Base-by-base conservation (phyloP, 2,113 vertebrate genomes). In the Cyprichromis sp. region DNA sequence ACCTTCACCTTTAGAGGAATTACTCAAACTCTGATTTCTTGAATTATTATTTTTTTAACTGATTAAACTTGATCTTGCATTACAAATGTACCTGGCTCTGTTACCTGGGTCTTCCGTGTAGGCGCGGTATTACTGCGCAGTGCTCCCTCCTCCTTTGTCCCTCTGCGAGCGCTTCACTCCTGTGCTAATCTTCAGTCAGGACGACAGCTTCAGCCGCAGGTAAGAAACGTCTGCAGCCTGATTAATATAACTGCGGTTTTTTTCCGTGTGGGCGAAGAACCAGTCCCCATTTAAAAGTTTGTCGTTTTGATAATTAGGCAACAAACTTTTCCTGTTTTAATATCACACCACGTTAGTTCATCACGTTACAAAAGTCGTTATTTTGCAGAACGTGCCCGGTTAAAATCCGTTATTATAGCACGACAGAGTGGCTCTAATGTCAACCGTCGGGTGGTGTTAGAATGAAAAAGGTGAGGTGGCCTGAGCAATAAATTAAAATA, bases 81-180 rank as follows among this genome's bases (percentile, higher is more conserved):
- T 38, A 38, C 38, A 45, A 45, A 10, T 45, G 4, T 4, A 45
- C 21, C 66, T 1, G 38, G 8, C 12, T 42, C 19, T 40, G 36
- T 0, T 0, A 71, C 12, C n/a, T 9, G 38, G n/a, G 8, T 73
- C 38, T 73, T 26, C 38, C 38, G 66, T 3, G 21, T 73, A 17
- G 21, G 38, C 38, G 38, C 5, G 21, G 3, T 26, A 10, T 16
- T 0, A 24, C 66, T 2, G 38, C 38, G 2, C 66, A 10, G 38
- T 26, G 21, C 8, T 38, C 1, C 63, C 19, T 38, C 63, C 34
- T 38, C 13, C 66, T 21, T 0, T 5, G 3, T 66, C 11, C 34
- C 63, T 2, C 66, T 17, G 8, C 13, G 3, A 10, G 38, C 13
- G 5, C 38, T 45, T 73, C 38, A 16, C 13, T 45, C 8, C 4